Base-by-base conservation (phyloP, 2,797 vertebrate species). In the Myoxocephalus aenaeus region DNA sequence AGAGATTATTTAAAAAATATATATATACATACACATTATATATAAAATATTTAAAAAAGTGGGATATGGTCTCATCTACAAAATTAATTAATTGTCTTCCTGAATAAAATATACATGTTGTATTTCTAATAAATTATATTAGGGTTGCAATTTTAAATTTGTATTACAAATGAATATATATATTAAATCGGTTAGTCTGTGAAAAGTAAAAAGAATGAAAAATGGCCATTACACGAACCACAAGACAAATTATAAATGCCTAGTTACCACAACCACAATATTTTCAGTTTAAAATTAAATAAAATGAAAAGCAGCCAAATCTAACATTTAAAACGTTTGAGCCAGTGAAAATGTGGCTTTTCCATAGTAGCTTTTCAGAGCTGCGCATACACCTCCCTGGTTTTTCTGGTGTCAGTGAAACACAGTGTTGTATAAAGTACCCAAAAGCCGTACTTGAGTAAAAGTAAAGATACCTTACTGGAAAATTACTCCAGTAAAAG, bases 1-100 rank as follows among this genome's bases (percentile, higher is more conserved):
- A 73, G 40, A 40, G 44, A 70, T 17, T 27, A 73, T 13, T 10
- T n/a, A n/a, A n/a, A n/a, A n/a, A n/a, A 38, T 27, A 27, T 27
- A 27, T 38, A 38, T 38, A 38, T 38, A 38, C 11, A 38, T 32
- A 42, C 14, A 42, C 14, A 42, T 7, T 7, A 34, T 5, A 73
- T 53, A 66, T 29, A n/a, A n/a, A n/a, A n/a, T n/a, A n/a, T n/a
- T n/a, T n/a, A n/a, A n/a, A 59, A 48, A 73, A 86, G 76, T 69
- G 64, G 73, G 80, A 85, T 58, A 73, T 22, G 51, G 17, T 12
- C 11, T 65, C 1, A 48, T 22, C 50, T 20, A 34, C 17, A n/a
- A 22, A 22, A 53, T n/a, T 11, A 11, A 53, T 53, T 22, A 50
- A 50, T 48, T 20, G 7, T 20, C n/a, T 5, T 13, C 48, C 25